Percentiles rank a stretch among this genome's conserved stretches.
phyloP scores from a whole-genome alignment of 2,888 invertebrate genomes.

The Caenorhabditis parvicauda region DNA sequence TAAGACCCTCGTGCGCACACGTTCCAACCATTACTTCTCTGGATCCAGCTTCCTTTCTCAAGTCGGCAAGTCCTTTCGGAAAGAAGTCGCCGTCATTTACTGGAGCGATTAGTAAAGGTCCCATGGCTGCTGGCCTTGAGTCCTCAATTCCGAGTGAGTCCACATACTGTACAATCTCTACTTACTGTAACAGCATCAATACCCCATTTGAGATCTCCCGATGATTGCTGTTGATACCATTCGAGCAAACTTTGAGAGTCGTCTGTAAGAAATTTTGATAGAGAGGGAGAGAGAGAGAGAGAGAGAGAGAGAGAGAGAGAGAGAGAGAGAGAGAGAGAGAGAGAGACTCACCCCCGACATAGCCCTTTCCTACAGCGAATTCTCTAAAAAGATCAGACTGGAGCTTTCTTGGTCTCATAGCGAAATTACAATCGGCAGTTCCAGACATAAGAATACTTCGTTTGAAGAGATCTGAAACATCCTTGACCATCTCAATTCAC shows the following conservation, averaged over 20 bases:
- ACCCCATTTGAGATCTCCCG: not conserved
- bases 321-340: not conserved
- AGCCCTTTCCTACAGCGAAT: slow-evolving; percentile 27
- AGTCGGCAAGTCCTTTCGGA: slow-evolving; percentile 24
- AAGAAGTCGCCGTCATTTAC: slow-evolving; percentile 29
- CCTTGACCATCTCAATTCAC: not conserved
- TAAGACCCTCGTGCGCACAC: slow-evolving; percentile 27
- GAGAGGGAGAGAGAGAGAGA: not conserved
- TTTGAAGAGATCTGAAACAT: slow-evolving; percentile 33
- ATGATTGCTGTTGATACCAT: slow-evolving; percentile 3
- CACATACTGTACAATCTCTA: too few relatives aligned
- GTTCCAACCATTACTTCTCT: slow-evolving; percentile 13
- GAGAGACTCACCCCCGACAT: slow-evolving; percentile 8
- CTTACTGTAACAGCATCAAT: too few relatives aligned
- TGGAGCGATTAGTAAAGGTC: slow-evolving; percentile 13
- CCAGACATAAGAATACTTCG: slow-evolving; percentile 36
- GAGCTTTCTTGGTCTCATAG: slow-evolving; percentile 7
- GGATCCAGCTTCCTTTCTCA: slow-evolving; percentile 20
- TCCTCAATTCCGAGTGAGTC: not conserved
- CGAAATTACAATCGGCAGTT: slow-evolving; percentile 19
- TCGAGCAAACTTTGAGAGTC: slow-evolving; percentile 6
- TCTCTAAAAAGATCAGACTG: slow-evolving; percentile 13
- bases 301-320: not conserved
- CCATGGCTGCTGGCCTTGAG: not conserved
- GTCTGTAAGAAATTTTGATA: not conserved